Conservation (phyloP, 2,888 invertebrate genomes). For the Agrilus cyanescens region DNA sequence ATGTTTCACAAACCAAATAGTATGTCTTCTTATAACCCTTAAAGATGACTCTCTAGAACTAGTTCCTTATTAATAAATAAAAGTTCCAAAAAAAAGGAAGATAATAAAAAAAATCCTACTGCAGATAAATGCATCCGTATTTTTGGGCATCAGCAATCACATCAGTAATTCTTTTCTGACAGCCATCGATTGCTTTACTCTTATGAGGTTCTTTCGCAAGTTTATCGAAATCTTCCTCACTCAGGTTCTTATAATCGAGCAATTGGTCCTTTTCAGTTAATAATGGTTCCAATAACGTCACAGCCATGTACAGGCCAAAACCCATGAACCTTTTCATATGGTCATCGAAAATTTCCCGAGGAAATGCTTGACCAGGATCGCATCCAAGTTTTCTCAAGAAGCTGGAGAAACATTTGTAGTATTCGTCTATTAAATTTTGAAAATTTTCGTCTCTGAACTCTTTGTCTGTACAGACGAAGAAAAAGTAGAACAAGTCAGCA, state of each 20-base stretch:
- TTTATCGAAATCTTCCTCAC: conserved; percentile 1
- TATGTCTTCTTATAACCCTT: too few species aligned
- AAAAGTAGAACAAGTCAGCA: conserved; percentile 25
- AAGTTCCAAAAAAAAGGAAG: too few species aligned
- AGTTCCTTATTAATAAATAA: too few species aligned
- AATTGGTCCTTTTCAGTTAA: conserved; percentile 17
- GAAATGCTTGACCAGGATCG: conserved; percentile 21
- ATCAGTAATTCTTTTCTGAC: too few species aligned
- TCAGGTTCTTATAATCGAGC: conserved; percentile 13
- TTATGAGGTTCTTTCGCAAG: too few species aligned
- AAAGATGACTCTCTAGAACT: too few species aligned
- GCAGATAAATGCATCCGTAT: too few species aligned
- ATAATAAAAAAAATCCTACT: too few species aligned
- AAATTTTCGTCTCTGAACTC: conserved; percentile 18
- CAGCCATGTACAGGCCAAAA: conserved; percentile 20
- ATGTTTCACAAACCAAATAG: too few species aligned
- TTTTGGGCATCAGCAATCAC: too few species aligned
- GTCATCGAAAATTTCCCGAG: conserved; percentile 19
- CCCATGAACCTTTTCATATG: conserved; percentile 23
- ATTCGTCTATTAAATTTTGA: conserved; percentile 18
- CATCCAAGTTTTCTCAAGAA: conserved; percentile 18
- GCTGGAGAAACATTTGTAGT: conserved; percentile 20
- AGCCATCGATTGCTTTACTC: too few species aligned
- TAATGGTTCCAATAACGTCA: conserved; percentile 20
- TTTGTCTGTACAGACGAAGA: conserved; percentile 22